Percentiles rank a stretch among this genome's conserved stretches.
Conservation (phyloP, 1,140 invertebrate species). For the Heliconius congener region DNA sequence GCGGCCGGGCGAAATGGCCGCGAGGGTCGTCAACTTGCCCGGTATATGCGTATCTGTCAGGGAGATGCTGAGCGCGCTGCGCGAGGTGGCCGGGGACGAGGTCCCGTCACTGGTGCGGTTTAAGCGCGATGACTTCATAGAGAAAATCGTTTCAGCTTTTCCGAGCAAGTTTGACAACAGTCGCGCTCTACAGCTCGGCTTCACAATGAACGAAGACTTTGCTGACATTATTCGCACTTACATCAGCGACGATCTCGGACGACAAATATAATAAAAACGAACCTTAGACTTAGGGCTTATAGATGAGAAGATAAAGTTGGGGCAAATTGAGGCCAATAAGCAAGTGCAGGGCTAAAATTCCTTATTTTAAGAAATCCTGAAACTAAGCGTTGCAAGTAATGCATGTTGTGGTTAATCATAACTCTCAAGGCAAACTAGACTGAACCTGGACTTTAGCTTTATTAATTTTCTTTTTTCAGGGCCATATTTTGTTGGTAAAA, state of each 20-base stretch:
- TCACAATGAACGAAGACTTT: constrained; percentile 55
- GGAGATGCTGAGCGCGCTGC: constrained; percentile 53
- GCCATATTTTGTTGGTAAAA: no score
- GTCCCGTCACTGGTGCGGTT: constrained; percentile 51
- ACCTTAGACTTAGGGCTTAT: not conserved
- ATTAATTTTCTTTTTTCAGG: no score
- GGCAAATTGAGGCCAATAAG: not conserved
- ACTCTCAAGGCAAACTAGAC: no score
- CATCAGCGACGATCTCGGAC: constrained; percentile 30
- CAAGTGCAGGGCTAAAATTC: no score
- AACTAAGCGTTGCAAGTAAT: no score
- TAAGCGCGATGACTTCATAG: constrained; percentile 41
- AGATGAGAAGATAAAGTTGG: not conserved
- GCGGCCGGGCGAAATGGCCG: constrained; percentile 37
- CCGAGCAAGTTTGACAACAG: constrained; percentile 53
- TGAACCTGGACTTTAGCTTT: no score
- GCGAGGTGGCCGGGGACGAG: constrained; percentile 47
- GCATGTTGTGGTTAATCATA: no score
- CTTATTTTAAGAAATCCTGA: no score
- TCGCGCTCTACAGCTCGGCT: constrained; percentile 56
- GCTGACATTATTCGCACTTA: constrained; percentile 50
- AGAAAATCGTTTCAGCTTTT: constrained; percentile 51
- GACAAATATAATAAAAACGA: not conserved
- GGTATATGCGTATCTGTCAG: constrained; percentile 54
- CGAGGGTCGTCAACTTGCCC: constrained; percentile 60